These are phyloP conservation scores for Carettochelys insculpta DNA, from an alignment of 2,113 vertebrate species.

Conservation along the genomic window DNA sequence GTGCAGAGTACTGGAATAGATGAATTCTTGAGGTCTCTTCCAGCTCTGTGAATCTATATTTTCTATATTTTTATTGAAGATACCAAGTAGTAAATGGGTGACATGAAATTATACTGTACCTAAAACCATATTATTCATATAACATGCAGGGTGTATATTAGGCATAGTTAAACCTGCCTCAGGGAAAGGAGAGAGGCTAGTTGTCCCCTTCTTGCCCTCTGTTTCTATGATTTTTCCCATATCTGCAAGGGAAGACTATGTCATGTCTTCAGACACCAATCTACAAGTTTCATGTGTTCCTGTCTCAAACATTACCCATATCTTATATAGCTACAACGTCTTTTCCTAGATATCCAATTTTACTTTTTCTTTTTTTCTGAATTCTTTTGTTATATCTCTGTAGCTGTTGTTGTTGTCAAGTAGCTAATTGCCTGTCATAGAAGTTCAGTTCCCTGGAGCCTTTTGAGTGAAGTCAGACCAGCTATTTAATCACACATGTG, in stretches of 20 bases:
- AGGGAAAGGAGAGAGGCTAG: neutral
- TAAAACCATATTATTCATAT: neutral
- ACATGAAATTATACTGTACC: neutral
- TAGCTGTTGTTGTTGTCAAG: neutral
- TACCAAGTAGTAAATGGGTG: neutral
- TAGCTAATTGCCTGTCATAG: constrained; percentile 32
- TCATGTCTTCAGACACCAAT: neutral
- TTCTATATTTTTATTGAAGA: neutral
- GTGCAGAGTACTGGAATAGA: no score
- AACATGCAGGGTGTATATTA: neutral
- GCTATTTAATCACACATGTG: constrained; percentile 44
- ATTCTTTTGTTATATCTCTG: neutral
- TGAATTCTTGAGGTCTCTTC: no score
- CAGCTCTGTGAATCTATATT: neutral
- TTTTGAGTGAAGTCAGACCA: constrained; percentile 14
- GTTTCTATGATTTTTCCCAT: neutral
- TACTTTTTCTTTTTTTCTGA: neutral
- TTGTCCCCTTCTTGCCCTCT: neutral
- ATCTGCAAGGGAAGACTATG: neutral
- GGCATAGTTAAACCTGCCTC: neutral
- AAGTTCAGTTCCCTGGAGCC: constrained; percentile 38
- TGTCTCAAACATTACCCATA: constrained; percentile 41
- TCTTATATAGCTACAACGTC: neutral
- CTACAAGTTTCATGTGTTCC: constrained; percentile 15
- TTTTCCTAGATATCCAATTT: neutral